Percentiles rank a stretch among this genome's conserved stretches.
These are phyloP conservation scores for Danio albolineatus DNA, from an alignment of 2,797 vertebrate species.

Conservation along the genomic window DNA sequence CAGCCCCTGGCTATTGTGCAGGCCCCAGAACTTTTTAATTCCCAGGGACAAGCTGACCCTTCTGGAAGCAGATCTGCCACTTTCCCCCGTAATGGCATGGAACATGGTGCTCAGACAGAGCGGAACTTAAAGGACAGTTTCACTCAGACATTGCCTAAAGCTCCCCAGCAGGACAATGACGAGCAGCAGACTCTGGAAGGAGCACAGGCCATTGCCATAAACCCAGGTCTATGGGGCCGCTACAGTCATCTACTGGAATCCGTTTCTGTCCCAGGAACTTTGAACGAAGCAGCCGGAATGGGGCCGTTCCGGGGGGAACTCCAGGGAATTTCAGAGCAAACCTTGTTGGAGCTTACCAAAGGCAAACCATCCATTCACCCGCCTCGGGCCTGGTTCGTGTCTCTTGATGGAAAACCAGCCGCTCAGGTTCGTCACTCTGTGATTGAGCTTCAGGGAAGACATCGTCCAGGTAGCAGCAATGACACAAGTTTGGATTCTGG, in stretches of 20 bases:
- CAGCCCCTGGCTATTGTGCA: conserved; percentile 89
- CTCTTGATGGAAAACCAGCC: conserved; percentile 90
- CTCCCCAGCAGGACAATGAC: conserved; percentile 77
- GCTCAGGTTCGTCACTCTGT: conserved; percentile 94
- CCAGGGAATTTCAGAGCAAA: conserved; percentile 95
- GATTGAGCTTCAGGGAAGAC: conserved; percentile 89
- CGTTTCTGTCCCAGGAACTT: conserved; percentile 93
- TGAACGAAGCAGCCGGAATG: conserved; percentile 92
- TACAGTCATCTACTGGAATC: conserved; percentile 91
- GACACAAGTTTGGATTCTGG: conserved; percentile 96
- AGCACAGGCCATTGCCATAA: conserved; percentile 81
- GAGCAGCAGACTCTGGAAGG: conserved; percentile 82
- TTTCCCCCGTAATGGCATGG: conserved; percentile 87
- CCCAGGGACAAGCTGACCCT: conserved; percentile 80
- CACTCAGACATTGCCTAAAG: conserved; percentile 89
- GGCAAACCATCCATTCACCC: conserved; percentile 86
- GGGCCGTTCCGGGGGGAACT: conserved; percentile 87
- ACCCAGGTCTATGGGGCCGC: conserved; percentile 81
- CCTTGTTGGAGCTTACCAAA: conserved; percentile 88
- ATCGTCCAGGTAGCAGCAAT: conserved; percentile 87
- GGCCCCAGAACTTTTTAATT: conserved; percentile 84
- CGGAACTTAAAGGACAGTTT: conserved; percentile 82
- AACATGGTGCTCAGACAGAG: conserved; percentile 84
- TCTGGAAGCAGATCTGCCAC: conserved; percentile 86
- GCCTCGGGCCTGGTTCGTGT: conserved; percentile 95